Conservation (phyloP, 2,113 vertebrate genomes). For the Elanus axillaris region DNA sequence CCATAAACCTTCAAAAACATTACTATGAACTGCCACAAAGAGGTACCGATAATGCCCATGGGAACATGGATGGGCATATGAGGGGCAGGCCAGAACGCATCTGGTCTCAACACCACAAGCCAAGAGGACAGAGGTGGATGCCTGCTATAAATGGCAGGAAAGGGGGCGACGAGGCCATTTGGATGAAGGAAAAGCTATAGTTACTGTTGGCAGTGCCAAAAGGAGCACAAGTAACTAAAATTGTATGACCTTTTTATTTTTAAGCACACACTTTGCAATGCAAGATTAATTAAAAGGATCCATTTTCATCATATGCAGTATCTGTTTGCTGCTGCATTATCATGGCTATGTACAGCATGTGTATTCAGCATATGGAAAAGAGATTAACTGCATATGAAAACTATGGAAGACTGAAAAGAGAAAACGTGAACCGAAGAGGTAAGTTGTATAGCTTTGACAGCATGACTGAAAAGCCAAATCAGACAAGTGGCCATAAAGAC, state of each 20-base stretch:
- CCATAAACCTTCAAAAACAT: not conserved
- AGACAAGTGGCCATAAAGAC: not conserved
- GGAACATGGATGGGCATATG: not conserved
- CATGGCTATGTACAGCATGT: not conserved
- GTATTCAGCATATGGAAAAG: not conserved
- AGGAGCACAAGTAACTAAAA: not conserved
- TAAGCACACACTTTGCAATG: not conserved
- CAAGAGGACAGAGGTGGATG: not conserved
- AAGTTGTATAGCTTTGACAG: not conserved
- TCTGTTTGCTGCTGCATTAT: not conserved
- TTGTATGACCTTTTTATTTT: not conserved
- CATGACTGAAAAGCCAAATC: not conserved
- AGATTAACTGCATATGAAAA: not conserved
- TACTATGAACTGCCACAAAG: not conserved
- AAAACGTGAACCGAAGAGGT: not conserved
- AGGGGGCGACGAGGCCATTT: not conserved
- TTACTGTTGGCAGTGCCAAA: not conserved
- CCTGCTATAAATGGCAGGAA: not conserved
- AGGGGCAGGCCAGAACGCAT: not conserved
- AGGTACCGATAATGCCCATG: accelerated
- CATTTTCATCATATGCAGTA: not conserved
- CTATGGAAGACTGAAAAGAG: not conserved
- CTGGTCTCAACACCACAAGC: not conserved
- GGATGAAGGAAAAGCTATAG: not conserved
- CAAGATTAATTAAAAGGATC: constrained; percentile 2